phyloP scores from a whole-genome alignment of 2,888 invertebrate genomes.

The Carabus problematicus region DNA sequence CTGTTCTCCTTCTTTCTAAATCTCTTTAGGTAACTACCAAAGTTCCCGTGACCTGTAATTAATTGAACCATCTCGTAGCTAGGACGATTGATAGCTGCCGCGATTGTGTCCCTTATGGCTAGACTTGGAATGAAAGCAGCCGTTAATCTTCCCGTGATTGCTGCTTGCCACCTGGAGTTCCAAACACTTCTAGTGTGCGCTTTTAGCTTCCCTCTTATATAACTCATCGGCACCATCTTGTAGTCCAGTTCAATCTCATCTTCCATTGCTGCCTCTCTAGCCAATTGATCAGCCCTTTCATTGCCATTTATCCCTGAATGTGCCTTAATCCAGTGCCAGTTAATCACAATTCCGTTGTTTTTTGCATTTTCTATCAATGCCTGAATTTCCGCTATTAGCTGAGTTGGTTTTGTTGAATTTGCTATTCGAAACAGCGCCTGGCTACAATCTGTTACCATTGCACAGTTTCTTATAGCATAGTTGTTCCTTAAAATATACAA shows the following conservation, averaged over 20 bases:
- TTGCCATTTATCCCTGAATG: constrained; percentile 12
- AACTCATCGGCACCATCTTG: no score
- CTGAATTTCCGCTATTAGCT: not conserved
- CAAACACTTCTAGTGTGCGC: not conserved
- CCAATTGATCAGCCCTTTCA: constrained; percentile 16
- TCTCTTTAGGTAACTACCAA: constrained; percentile 21
- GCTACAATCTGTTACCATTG: constrained; percentile 12
- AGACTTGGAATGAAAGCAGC: not conserved
- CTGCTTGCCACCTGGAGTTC: not conserved
- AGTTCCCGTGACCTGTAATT: constrained; percentile 32
- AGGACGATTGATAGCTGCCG: not conserved
- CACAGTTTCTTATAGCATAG: not conserved
- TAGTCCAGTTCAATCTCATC: no score
- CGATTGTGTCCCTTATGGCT: not conserved
- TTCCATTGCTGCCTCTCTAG: constrained; percentile 19
- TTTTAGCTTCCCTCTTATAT: no score
- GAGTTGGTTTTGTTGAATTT: constrained; percentile 6
- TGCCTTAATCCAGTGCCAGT: constrained; percentile 13
- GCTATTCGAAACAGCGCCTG: not conserved
- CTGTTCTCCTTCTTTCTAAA: constrained; percentile 52
- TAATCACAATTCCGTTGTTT: not conserved
- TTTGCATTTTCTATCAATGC: not conserved
- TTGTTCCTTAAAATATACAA: not conserved
- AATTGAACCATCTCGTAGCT: constrained; percentile 24
- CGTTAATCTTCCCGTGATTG: not conserved